Evolutionary conservation across 2,888 invertebrate genomes (phyloP), one percentile per base, ranked within the genome.

Genomic region (Andrena hattorfiana): DNA sequence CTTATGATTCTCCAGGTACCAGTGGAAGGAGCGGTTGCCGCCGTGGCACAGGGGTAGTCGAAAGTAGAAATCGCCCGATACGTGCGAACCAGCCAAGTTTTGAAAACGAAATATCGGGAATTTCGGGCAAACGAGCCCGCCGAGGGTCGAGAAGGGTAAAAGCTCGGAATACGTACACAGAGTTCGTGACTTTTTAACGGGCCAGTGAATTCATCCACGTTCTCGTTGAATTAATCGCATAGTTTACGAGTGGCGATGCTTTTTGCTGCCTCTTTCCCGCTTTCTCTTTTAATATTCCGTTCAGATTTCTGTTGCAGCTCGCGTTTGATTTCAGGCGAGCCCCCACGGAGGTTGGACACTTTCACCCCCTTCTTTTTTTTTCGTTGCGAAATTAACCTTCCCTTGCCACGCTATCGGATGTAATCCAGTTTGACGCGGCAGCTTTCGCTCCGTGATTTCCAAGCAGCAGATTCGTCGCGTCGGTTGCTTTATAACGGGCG

Each of bases 241-340:
- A 28, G 59, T 30, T 30, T 60, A 16, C 6, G n/a, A 30, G 30
- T 60, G 30, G n/a, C 30, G 30, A 5, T n/a, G 6, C 28, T 30
- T 23, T n/a, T 5, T 42, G 0, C 32, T 20, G 28, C 16, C 26
- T n/a, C 1, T 5, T 42, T 0, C 13, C 13, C 72, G 6, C 10
- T 30, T 8, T 23, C 16, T 51, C 20, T 0, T 48, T 60, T 49
- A 30, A 42, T 48, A 13, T 68, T 4, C 59, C 10, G 20, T 35
- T 51, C 3, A 16, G 35, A 75, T 67, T 78, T 75, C n/a, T 67
- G 51, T 75, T 67, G 30, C 67, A 67, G 76, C 77, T 62, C 75
- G 42, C 48, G 67, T 30, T 67, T 75, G n/a, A 51, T 54, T 62
- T 7, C 51, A n/a, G 74, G 32, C 20, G 62, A 13, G n/a, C 16